A percentile compares a stretch with the other conserved stretches of the same genome.
phyloP scores from a whole-genome alignment of 1,140 invertebrate genomes.

The Leucophenga varia region DNA sequence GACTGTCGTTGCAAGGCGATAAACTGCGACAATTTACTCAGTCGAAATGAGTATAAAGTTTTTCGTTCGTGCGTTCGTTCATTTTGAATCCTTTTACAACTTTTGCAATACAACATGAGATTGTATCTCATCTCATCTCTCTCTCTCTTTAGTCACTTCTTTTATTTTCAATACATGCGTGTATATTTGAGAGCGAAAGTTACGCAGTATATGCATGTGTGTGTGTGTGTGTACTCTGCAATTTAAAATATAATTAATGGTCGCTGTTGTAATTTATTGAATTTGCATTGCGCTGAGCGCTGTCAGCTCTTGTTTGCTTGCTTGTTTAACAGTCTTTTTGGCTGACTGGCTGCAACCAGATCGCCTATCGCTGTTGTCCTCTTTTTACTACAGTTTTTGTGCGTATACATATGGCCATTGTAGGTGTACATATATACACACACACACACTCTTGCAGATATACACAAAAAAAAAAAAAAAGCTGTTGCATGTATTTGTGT shows the following conservation, averaged over 20 bases:
- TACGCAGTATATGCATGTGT: neutral
- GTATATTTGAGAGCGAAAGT: too few species aligned
- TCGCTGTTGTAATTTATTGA: slow-evolving; percentile 50
- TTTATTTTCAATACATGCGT: too few species aligned
- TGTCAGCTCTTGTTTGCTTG: slow-evolving; percentile 28
- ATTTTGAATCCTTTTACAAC: too few species aligned
- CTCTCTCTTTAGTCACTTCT: too few species aligned
- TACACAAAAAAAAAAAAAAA: too few species aligned
- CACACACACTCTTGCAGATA: too few species aligned
- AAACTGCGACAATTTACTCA: slow-evolving; percentile 51
- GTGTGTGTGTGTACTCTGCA: slow-evolving; percentile 37
- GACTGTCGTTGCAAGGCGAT: slow-evolving; percentile 27
- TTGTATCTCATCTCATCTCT: slow-evolving; percentile 2
- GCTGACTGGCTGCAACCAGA: neutral
- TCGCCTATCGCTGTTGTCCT: too few species aligned
- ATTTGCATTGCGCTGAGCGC: slow-evolving; percentile 33
- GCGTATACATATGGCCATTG: slow-evolving; percentile 13
- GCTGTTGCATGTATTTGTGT: slow-evolving; percentile 23
- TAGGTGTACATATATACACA: too few species aligned
- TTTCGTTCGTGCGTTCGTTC: too few species aligned
- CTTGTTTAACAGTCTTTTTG: neutral
- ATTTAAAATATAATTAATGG: slow-evolving; percentile 55
- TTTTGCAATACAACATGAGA: slow-evolving; percentile 17
- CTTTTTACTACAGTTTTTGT: slow-evolving; percentile 7
- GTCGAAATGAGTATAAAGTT: slow-evolving; percentile 41